A percentile compares a stretch with the other conserved stretches of the same genome.
Evolutionary conservation across 92 coral and sea anemone genomes (phyloP).

Genomic region (Parazoanthus swiftii): DNA sequence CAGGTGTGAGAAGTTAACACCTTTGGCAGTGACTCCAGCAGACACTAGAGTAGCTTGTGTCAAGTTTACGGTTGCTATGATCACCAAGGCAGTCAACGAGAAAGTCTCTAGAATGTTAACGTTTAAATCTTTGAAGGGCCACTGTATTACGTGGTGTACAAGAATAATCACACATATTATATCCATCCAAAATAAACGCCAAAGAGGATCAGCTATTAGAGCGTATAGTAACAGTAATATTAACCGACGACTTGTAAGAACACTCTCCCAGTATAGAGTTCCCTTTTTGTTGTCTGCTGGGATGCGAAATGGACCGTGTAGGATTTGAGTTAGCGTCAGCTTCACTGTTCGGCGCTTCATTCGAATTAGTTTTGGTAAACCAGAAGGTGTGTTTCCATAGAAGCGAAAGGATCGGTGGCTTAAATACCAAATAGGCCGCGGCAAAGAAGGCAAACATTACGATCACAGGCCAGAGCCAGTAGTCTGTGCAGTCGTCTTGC

Average conservation of each 20-base stretch:
- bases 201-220: constrained; percentile 3
- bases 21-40: background rate
- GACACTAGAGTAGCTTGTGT: background rate
- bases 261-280: constrained; percentile 36
- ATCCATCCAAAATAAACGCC: constrained; percentile 15
- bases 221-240: background rate
- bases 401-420: constrained; percentile 46
- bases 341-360: background rate
- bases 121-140: constrained; percentile 22
- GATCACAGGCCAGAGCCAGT: constrained; percentile 48
- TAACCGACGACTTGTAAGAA: constrained; percentile 28
- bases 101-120: constrained; percentile 17
- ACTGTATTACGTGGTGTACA: constrained; percentile 12
- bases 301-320: constrained; percentile 8
- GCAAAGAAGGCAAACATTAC: constrained; percentile 9
- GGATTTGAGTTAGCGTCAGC: background rate
- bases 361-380: constrained; percentile 16
- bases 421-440: constrained; percentile 43
- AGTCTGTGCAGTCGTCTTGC: constrained; percentile 28
- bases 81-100: constrained; percentile 23
- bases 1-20: background rate
- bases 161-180: constrained; percentile 11
- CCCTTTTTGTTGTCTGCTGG: constrained; percentile 20
- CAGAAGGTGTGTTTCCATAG: constrained; percentile 43
- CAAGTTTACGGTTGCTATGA: constrained; percentile 21